phyloP scores from a whole-genome alignment of 2,888 invertebrate genomes.

The Xestia xanthographa region DNA sequence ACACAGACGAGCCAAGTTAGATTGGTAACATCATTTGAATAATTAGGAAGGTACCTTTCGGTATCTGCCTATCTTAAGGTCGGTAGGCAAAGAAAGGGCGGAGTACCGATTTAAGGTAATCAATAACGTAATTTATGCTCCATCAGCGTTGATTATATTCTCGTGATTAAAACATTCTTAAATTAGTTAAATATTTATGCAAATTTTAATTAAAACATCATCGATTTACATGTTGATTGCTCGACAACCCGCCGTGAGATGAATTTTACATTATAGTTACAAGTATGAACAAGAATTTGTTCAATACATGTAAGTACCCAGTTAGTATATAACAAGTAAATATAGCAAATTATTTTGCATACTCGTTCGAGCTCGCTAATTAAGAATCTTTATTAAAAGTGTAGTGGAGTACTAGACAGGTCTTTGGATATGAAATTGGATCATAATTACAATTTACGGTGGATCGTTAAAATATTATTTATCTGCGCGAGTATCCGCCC shows the following conservation, averaged over 20 bases:
- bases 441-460: conserved; percentile 36
- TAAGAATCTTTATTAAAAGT: conserved; percentile 40
- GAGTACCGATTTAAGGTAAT: conserved; percentile 42
- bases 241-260: conserved; percentile 49
- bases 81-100: conserved; percentile 46
- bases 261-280: conserved; percentile 22
- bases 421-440: conserved; percentile 18
- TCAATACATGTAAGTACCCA: conserved; percentile 14
- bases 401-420: conserved; percentile 22
- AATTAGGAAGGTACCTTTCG: conserved; percentile 6
- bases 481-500: conserved; percentile 5
- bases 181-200: conserved; percentile 63
- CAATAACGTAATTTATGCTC: conserved; percentile 53
- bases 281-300: conserved; percentile 37
- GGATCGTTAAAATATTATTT: conserved; percentile 26
- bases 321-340: conserved; percentile 13
- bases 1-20: conserved; percentile 12
- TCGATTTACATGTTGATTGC: conserved; percentile 56
- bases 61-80: conserved; percentile 32
- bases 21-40: conserved; percentile 41
- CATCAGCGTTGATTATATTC: conserved; percentile 43
- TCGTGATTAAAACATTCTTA: conserved; percentile 57
- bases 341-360: conserved; percentile 48
- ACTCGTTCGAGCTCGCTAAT: conserved; percentile 28
- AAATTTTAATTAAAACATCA: conserved; percentile 60